Base-by-base conservation (phyloP, 2,888 invertebrate genomes). In the Sminthurinus aureus region DNA sequence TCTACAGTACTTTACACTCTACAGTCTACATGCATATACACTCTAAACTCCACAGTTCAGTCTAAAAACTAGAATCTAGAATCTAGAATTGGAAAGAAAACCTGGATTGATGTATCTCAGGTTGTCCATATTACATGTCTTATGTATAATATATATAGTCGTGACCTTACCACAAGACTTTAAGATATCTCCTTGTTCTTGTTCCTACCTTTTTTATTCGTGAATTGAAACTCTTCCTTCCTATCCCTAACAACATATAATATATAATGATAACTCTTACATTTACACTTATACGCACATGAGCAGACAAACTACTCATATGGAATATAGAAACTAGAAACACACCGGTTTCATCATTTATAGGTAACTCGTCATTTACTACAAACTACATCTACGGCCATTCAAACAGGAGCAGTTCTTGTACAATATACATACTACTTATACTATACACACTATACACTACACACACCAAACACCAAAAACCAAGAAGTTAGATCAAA, bases 401-500 rank as follows among this genome's bases (percentile, higher is more conserved):
- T 74, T 74, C 74, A 26, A 76, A 51, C 51, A 20, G 38, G 22
- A 18, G 50, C 20, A 51, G 50, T 38, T n/a, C 20, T 4, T 38
- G 6, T 38, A 38, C 6, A n/a, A n/a, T 38, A 38, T 38, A 38
- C 6, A 38, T 6, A 38, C 38, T 38, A 38, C 20, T 4, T 38
- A 38, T 38, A 38, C 6, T 38, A 38, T 38, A 38, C 6, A 38
- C 38, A 38, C 38, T 38, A 38, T 38, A 6, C 6, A 38, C 38
- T 38, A 6, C 6, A 38, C 6, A 38, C 6, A 38, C 38, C 38
- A 66, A 66, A 66, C 6, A 38, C 38, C 38, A 38, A 38, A 38
- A 38, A 38, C 38, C 38, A 38, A 67, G 9, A 78, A 69, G 51
- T 78, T 83, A 58, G 69, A 83, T 83, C 78, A 83, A 83, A 83